A percentile compares a stretch with the other conserved stretches of the same genome.
Conservation (phyloP, 2,888 invertebrate genomes). For the Protophormia terraenovae region DNA sequence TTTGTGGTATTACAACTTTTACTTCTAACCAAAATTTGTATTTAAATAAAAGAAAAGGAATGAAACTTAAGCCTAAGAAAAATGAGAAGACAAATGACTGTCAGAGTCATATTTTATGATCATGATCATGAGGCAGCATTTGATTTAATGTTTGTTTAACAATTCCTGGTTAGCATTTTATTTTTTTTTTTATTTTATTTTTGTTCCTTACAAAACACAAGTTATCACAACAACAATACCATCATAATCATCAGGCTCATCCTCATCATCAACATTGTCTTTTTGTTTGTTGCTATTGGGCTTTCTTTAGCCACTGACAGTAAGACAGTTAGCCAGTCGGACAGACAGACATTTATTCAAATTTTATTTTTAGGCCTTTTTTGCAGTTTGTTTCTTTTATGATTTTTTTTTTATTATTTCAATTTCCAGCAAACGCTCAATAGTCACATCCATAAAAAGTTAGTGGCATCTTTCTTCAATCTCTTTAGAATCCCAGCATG, state of each 20-base stretch:
- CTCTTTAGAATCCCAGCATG: constrained; percentile 57
- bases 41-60: neutral
- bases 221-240: constrained; percentile 34
- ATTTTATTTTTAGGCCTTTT: constrained; percentile 48
- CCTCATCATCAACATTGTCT: constrained; percentile 16
- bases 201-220: constrained; percentile 15
- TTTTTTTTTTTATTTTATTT: neutral
- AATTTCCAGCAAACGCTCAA: constrained; percentile 39
- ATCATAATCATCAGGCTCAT: constrained; percentile 39
- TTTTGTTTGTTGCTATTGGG: constrained; percentile 25
- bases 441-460: neutral
- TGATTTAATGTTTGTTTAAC: constrained; percentile 63
- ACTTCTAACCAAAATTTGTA: constrained; percentile 16
- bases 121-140: constrained; percentile 54
- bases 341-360: constrained; percentile 59
- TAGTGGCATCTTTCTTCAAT: constrained; percentile 20
- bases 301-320: constrained; percentile 39
- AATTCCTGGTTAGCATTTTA: constrained; percentile 1
- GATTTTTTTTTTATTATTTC: neutral
- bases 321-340: neutral
- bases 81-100: constrained; percentile 35
- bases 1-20: constrained; percentile 64
- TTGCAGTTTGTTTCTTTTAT: neutral
- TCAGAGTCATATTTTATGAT: constrained; percentile 31
- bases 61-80: neutral